Percentiles rank a stretch among this genome's conserved stretches.
These are phyloP conservation scores for Galemys pyrenaicus DNA, from an alignment of 2,113 vertebrate genomes.

Conservation along the genomic window DNA sequence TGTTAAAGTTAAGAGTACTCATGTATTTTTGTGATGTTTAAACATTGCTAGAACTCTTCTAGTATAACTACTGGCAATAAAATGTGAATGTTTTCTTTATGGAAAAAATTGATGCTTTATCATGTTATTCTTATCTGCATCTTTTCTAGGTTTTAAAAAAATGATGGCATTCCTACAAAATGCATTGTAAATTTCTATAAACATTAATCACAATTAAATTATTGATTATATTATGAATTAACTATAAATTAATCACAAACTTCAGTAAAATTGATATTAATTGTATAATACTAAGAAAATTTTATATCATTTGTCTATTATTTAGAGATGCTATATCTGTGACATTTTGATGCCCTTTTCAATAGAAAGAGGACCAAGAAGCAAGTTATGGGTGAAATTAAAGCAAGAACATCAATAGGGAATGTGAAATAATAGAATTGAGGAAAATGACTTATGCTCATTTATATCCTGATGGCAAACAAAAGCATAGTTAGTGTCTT, in stretches of 20 bases:
- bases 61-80: neutral
- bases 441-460: neutral
- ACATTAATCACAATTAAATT: neutral
- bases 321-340: neutral
- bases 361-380: neutral
- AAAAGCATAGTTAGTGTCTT: neutral
- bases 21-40: neutral
- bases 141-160: neutral
- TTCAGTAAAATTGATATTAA: neutral
- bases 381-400: neutral
- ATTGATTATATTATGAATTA: neutral
- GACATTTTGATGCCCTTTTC: neutral
- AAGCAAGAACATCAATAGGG: neutral
- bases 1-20: neutral
- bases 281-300: neutral
- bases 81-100: constrained; percentile 2
- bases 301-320: neutral
- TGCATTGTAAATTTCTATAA: neutral
- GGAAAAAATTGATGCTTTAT: neutral
- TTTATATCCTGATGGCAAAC: neutral
- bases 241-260: neutral
- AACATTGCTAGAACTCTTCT: neutral
- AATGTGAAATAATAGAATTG: neutral
- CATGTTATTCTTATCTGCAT: neutral
- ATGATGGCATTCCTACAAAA: neutral